Percentiles rank a stretch among this genome's conserved stretches.
These are phyloP conservation scores for Oreochromis aureus DNA, from an alignment of 2,113 vertebrate species.

Conservation along the genomic window DNA sequence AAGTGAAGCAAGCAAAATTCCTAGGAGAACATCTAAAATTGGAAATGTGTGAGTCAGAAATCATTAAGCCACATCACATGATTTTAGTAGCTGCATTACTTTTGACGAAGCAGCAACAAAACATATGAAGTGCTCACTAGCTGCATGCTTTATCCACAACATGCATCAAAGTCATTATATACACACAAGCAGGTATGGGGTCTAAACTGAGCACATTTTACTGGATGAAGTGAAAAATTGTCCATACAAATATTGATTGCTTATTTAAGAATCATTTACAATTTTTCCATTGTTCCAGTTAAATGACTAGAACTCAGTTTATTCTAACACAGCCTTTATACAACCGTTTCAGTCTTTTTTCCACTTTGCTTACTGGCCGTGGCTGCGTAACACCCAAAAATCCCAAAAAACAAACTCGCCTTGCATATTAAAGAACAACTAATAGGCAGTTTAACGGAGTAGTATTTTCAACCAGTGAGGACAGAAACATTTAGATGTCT, in stretches of 20 bases:
- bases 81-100: not conserved
- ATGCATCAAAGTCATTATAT: not conserved
- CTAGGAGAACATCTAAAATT: not conserved
- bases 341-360: not conserved
- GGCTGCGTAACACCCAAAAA: not conserved
- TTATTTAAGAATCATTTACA: not conserved
- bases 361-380: not conserved
- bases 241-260: not conserved
- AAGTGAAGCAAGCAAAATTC: not conserved
- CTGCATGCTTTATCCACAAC: not conserved
- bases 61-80: not conserved
- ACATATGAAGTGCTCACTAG: not conserved
- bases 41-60: not conserved
- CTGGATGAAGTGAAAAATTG: not conserved
- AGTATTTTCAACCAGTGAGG: not conserved
- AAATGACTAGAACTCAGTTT: not conserved
- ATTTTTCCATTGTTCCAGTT: not conserved
- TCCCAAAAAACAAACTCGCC: not conserved
- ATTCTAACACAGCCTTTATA: not conserved
- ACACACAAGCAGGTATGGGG: not conserved
- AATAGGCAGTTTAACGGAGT: rapidly evolving
- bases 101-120: not conserved
- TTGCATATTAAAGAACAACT: not conserved
- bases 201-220: not conserved
- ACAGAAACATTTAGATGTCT: not conserved